phyloP scores from a whole-genome alignment of 1,140 invertebrate species.

The Mizuhopecten yessoensis region DNA sequence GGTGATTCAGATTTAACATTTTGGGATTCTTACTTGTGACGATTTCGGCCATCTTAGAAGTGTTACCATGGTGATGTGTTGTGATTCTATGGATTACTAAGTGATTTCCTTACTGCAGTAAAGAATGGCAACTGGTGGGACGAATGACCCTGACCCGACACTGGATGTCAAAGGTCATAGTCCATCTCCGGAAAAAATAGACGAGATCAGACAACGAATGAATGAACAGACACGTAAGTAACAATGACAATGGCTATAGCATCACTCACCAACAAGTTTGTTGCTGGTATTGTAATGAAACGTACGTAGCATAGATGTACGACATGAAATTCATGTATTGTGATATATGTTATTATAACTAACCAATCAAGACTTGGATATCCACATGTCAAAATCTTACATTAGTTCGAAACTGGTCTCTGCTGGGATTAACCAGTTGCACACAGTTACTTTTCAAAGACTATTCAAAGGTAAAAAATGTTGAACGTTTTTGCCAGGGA shows the following conservation, averaged over 20 bases:
- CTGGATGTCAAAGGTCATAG: not conserved
- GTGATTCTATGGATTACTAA: slow-evolving; percentile 10
- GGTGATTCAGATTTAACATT: not conserved
- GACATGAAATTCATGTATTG: too few relatives aligned
- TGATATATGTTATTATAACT: too few relatives aligned
- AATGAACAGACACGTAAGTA: slow-evolving; percentile 38
- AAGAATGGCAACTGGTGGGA: slow-evolving; percentile 6
- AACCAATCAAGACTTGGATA: too few relatives aligned
- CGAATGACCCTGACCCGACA: not conserved
- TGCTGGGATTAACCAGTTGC: too few relatives aligned
- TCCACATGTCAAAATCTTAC: too few relatives aligned
- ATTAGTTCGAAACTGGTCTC: too few relatives aligned
- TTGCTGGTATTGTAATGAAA: too few relatives aligned
- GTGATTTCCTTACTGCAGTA: not conserved
- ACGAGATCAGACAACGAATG: slow-evolving; percentile 33
- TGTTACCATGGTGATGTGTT: slow-evolving; percentile 22
- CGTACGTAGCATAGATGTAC: too few relatives aligned
- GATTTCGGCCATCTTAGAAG: not conserved
- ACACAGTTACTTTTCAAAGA: too few relatives aligned
- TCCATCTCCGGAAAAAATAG: slow-evolving; percentile 22
- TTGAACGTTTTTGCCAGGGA: too few relatives aligned
- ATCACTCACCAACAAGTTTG: too few relatives aligned
- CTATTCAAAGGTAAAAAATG: too few relatives aligned
- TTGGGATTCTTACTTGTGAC: not conserved
- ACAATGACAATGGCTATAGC: not conserved